phyloP scores from a whole-genome alignment of 2,113 vertebrate species.

The Bos taurus region ARS-UCD2.0 NC_037330.1:46700001-46700500 shows the following conservation, averaged over 20 bases:
- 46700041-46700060: background rate
- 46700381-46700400: background rate
- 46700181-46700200: background rate
- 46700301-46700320: background rate
- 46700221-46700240: background rate
- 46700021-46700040: background rate
- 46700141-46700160: background rate
- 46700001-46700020: background rate
- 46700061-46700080: background rate
- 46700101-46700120: background rate
- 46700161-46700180: background rate
- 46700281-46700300: background rate
- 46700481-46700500: background rate
- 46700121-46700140: background rate
- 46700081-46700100: background rate
- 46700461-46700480: background rate
- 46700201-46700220: background rate
- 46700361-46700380: background rate
- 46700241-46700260: background rate
- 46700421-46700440: background rate
- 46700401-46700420: background rate
- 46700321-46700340: accelerated
- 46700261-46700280: background rate
- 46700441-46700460: background rate
- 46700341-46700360: background rate